Conservation (phyloP, 1,140 invertebrate genomes). For the Holotrichia oblita region DNA sequence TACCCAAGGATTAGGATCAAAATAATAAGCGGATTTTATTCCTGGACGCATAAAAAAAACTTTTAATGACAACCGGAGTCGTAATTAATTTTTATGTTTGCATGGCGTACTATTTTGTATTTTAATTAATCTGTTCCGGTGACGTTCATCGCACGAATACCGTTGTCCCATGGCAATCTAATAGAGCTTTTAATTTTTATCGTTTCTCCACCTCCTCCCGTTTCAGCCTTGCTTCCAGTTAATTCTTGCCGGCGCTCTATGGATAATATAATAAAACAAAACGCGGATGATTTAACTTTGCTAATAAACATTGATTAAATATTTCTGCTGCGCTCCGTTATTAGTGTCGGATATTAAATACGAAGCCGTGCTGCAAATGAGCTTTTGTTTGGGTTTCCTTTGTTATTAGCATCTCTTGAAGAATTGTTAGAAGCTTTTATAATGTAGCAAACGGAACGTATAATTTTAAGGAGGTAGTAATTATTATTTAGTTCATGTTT, state of each 20-base stretch:
- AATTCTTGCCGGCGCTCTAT: conserved; percentile 12
- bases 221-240: conserved; percentile 13
- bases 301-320: conserved; percentile 34
- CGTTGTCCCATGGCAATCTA: neutral
- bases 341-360: neutral
- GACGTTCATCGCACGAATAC: conserved; percentile 2
- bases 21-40: conserved; percentile 22
- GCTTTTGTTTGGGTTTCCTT: neutral
- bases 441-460: neutral
- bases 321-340: neutral
- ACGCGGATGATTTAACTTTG: conserved; percentile 23
- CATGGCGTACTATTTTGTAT: conserved; percentile 34
- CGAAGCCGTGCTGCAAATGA: neutral
- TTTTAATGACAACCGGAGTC: conserved; percentile 30
- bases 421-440: neutral
- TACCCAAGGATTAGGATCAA: conserved; percentile 20
- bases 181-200: conserved; percentile 34
- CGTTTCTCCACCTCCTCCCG: neutral
- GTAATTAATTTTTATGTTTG: conserved; percentile 37
- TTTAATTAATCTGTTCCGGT: conserved; percentile 19
- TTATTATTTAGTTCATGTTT: neutral
- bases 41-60: neutral
- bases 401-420: neutral
- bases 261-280: conserved; percentile 26
- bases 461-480: neutral